Evolutionary conservation across 2,113 vertebrate species (phyloP), one percentile per base, ranked within the genome.

Genomic region (Centropus unirufus): DNA sequence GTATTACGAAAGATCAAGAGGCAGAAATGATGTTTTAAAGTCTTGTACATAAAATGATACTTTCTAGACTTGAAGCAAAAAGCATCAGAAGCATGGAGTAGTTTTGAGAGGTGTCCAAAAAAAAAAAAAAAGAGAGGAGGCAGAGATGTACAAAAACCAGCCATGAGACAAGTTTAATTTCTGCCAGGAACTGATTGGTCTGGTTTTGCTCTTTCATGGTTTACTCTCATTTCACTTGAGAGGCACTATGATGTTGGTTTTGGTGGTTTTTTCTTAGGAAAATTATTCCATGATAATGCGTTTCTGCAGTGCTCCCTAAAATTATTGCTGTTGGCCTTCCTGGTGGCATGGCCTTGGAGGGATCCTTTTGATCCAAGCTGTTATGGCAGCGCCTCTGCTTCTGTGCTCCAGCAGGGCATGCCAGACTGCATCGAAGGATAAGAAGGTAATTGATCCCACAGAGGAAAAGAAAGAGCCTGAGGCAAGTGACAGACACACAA

Each of bases 391-490:
- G 16, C 32, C 52, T 34, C 59, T 61, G 44, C 27, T 49, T 21
- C 68, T 67, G 44, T 67, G 54, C 57, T 63, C 42, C 78, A 86
- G 26, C 63, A 87, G 62, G 51, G 22, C 26, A 23, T 57, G 57
- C 73, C 90, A 92, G 87, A 6, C 27, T 52, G 27, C 44, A 12
- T 63, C 2, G 5, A 54, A 79, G 70, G 55, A 84, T 82, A 67
- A 72, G 87, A 57, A 75, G 58, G 66, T 92, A 96, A 96, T 94
- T 87, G 83, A 93, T 97, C 81, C 90, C 77, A 52, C 36, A 77
- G 94, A 97, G 93, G 79, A 89, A 92, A 90, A 94, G 58, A 75
- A 14, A 23, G 51, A 79, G 88, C 92, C 93, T 49, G 87, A 73
- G 87, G 91, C 6, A 0, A 85, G 64, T 94, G 70, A n/a, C 72